Evolutionary conservation across 2,888 invertebrate genomes (phyloP), one percentile per base, ranked within the genome.

Genomic region (Mythimna ferrago): DNA sequence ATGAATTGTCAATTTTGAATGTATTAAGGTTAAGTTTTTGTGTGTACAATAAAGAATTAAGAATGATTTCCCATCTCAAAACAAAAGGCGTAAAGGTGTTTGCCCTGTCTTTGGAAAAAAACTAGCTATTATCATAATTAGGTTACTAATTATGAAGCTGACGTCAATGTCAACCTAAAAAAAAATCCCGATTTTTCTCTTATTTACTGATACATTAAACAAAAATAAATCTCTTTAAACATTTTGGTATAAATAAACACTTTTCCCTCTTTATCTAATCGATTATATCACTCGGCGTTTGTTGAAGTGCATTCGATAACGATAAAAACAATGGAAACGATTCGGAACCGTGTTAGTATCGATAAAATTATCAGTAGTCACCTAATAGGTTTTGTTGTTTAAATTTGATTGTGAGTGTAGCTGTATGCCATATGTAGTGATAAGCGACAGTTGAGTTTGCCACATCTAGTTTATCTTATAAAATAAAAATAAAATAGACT

Each of bases 221-320:
- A 79, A 65, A 68, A 72, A 62, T 41, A 71, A 64, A 74, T 73
- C 53, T 57, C 11, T 63, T 38, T 48, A 54, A 67, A 78, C 61
- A 78, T 70, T 73, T 75, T 78, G 73, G 9, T 67, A 53, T n/a
- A 53, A 53, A 58, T 71, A 32, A 72, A 73, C 58, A 70, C 54
- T 64, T 32, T 32, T 21, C 19, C 9, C 19, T 16, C 14, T 38
- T 48, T 78, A 72, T 71, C 70, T 71, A 73, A 85, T 85, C 68
- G 72, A 77, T 80, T 78, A 74, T 75, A 80, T 73, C 64, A 72
- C 65, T 76, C 54, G 61, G 70, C 71, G 64, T 73, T 83, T 72
- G 73, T 64, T 82, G n/a, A 71, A 82, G 82, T 85, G 85, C 76
- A 80, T 76, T 74, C 51, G 84, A 80, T 85, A 84, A 77, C 76